Conservation (phyloP, 2,888 invertebrate genomes). For the Caenorhabditis sp. region DNA sequence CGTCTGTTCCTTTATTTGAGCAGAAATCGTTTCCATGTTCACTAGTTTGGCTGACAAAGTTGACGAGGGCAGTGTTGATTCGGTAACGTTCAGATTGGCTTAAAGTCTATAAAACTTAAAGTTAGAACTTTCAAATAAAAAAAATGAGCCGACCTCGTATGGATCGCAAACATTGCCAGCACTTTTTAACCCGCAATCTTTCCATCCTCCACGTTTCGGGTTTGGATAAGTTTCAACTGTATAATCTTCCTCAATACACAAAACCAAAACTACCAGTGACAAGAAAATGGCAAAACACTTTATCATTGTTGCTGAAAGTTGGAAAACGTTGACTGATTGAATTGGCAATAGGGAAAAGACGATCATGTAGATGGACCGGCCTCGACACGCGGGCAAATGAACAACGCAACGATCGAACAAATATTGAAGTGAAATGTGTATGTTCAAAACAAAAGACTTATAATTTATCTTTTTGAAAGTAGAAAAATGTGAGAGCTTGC, state of each 20-base stretch:
- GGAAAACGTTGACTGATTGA: background rate
- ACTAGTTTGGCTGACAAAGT: constrained; percentile 61
- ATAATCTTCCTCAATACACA: constrained; percentile 48
- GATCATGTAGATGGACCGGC: too few species aligned
- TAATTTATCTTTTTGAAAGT: too few species aligned
- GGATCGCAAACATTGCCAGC: constrained; percentile 73
- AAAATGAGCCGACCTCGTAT: constrained; percentile 61
- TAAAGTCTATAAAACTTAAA: constrained; percentile 68
- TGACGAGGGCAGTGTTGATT: constrained; percentile 66
- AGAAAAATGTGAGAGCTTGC: too few species aligned
- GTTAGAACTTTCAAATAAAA: too few species aligned
- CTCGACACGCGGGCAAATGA: background rate
- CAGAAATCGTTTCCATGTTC: constrained; percentile 64
- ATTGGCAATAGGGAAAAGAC: background rate
- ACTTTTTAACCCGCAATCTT: constrained; percentile 68
- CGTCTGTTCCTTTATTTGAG: constrained; percentile 69
- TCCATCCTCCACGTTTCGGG: constrained; percentile 63
- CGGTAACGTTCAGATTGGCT: constrained; percentile 71
- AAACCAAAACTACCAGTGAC: constrained; percentile 9
- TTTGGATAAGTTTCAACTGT: constrained; percentile 70
- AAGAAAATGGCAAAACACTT: constrained; percentile 6
- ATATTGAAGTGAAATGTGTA: constrained; percentile 24
- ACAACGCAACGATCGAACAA: constrained; percentile 23
- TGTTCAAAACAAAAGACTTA: constrained; percentile 43
- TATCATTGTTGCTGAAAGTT: constrained; percentile 1